Percentiles rank a stretch among this genome's conserved stretches.
Conservation (phyloP, 2,888 invertebrate genomes). For the Pecten maximus region DNA sequence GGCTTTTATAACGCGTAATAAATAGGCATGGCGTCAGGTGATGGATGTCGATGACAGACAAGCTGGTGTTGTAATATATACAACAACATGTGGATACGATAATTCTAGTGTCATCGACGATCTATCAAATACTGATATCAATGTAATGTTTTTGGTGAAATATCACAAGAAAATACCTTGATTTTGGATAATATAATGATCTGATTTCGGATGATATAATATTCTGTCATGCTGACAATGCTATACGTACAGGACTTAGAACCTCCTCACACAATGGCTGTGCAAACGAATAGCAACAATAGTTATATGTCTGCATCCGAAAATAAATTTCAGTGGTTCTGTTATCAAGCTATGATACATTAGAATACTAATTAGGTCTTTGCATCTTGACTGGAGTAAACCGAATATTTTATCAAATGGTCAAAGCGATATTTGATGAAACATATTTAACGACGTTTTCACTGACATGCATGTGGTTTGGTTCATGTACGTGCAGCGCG, state of each 20-base stretch:
- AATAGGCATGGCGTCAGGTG: not conserved
- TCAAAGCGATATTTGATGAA: not conserved
- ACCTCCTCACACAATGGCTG: not conserved
- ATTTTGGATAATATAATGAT: no score
- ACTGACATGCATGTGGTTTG: no score
- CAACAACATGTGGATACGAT: no score
- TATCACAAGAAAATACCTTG: no score
- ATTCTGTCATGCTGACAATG: not conserved
- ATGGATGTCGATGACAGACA: not conserved
- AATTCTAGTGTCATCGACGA: no score
- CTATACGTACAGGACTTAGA: not conserved
- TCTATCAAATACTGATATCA: no score
- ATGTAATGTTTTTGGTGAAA: no score
- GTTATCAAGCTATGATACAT: not conserved
- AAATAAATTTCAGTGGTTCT: not conserved
- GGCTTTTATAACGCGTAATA: slow-evolving; percentile 19
- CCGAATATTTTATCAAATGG: not conserved
- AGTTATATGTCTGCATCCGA: not conserved
- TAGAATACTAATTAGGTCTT: not conserved
- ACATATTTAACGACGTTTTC: not conserved
- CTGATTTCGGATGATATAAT: no score
- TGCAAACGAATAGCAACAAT: not conserved
- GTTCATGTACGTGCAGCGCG: no score
- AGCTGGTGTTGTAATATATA: not conserved
- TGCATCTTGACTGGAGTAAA: not conserved